Conservation (phyloP, 2,888 invertebrate genomes). For the Hanleya hanleyi region DNA sequence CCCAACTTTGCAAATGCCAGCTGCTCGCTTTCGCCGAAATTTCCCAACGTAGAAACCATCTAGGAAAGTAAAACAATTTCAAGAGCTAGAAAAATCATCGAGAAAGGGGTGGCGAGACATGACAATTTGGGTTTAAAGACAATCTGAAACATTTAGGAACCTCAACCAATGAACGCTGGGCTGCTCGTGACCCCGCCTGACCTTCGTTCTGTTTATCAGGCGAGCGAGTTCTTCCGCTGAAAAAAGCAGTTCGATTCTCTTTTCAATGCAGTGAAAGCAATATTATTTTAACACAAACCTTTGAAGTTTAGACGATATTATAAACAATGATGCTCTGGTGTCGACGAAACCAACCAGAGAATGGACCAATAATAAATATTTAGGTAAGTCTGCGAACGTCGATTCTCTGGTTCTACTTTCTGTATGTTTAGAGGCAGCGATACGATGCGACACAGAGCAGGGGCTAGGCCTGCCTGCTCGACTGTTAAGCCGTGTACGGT, state of each 20-base stretch:
- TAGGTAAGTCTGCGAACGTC: too few species aligned
- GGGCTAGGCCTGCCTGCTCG: background rate
- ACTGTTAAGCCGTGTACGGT: background rate
- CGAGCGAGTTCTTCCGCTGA: background rate
- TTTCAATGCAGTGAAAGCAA: background rate
- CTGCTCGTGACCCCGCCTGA: background rate
- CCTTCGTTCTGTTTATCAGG: background rate
- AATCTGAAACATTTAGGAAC: background rate
- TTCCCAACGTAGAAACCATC: constrained; percentile 9
- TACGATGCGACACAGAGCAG: too few species aligned
- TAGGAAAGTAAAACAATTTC: constrained; percentile 11
- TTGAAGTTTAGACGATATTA: too few species aligned
- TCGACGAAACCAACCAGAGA: too few species aligned
- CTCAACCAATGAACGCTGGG: constrained; percentile 3
- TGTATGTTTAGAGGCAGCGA: background rate
- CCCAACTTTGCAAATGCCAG: constrained; percentile 20
- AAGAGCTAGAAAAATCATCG: constrained; percentile 8
- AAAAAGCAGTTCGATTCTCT: constrained; percentile 3
- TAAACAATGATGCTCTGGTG: too few species aligned
- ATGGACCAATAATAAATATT: too few species aligned
- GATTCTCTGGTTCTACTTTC: background rate
- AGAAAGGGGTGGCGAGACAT: background rate
- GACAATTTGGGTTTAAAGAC: background rate
- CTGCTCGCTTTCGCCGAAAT: constrained; percentile 1
- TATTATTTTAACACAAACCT: too few species aligned